These are phyloP conservation scores for Epinephelus cyanopodus DNA, from an alignment of 2,113 vertebrate genomes.

Conservation along the genomic window DNA sequence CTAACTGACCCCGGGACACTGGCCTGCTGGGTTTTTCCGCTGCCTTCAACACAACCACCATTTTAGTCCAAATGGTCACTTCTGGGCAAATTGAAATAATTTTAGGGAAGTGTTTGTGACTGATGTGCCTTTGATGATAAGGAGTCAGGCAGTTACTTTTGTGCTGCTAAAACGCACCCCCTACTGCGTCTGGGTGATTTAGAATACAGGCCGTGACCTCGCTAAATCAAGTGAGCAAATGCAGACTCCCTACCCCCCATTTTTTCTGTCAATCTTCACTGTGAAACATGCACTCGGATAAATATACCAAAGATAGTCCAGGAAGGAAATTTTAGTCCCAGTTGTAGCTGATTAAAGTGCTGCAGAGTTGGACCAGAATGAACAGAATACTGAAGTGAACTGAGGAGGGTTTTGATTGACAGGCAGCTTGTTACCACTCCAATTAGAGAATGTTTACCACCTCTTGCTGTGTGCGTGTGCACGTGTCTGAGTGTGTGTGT, in stretches of 20 bases:
- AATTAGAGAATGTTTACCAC: slow-evolving; percentile 62
- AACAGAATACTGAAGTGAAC: slow-evolving; percentile 31
- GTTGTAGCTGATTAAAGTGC: slow-evolving; percentile 47
- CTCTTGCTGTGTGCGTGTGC: slow-evolving; percentile 32
- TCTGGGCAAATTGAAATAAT: slow-evolving; percentile 1
- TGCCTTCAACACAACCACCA: neutral
- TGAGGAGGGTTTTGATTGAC: slow-evolving; percentile 57
- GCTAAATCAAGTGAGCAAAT: neutral
- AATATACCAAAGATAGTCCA: neutral
- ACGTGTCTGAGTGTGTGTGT: neutral
- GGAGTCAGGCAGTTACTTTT: neutral
- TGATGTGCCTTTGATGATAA: neutral
- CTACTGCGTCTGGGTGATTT: neutral
- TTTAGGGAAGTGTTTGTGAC: neutral
- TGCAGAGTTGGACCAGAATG: slow-evolving; percentile 35
- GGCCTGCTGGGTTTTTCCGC: neutral
- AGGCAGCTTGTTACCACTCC: slow-evolving; percentile 56
- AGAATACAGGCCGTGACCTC: neutral
- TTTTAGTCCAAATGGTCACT: neutral
- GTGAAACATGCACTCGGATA: neutral
- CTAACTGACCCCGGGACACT: neutral
- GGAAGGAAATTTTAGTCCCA: slow-evolving; percentile 16
- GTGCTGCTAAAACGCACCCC: neutral
- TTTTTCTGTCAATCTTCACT: neutral
- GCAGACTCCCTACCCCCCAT: neutral